phyloP scores from a whole-genome alignment of 2,113 vertebrate species.

The Xenopus tropicalis region UCB_Xtro_10.0 CM004449.2:34403501-34404000 shows the following conservation, averaged over 20 bases:
- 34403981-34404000: background rate
- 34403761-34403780: conserved; percentile 9
- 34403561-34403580: no score
- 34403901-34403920: background rate
- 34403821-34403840: background rate
- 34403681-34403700: conserved; percentile 27
- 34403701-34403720: background rate
- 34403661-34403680: conserved; percentile 27
- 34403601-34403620: background rate
- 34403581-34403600: no score
- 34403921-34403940: background rate
- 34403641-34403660: conserved; percentile 29
- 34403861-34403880: background rate
- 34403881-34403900: background rate
- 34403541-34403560: no score
- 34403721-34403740: background rate
- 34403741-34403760: conserved; percentile 15
- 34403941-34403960: no score
- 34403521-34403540: no score
- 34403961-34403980: background rate
- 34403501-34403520: no score
- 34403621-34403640: conserved; percentile 11
- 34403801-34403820: conserved; percentile 27
- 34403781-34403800: conserved; percentile 15
- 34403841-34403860: conserved; percentile 23